phyloP scores from a whole-genome alignment of 2,113 vertebrate species.

The Prietella phreatophila region DNA sequence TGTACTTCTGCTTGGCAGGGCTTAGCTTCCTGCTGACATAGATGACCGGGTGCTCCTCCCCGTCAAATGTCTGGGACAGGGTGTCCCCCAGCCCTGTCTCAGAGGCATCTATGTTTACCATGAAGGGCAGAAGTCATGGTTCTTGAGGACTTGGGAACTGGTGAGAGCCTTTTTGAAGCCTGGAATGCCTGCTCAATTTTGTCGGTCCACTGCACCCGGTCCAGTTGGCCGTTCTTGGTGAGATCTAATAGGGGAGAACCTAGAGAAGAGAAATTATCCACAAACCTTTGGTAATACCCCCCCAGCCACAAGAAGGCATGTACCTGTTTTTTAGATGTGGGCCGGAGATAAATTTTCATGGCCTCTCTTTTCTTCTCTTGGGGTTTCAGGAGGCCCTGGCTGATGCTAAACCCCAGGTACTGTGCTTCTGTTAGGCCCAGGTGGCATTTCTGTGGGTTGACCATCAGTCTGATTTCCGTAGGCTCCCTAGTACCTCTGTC shows the following conservation, averaged over 20 bases:
- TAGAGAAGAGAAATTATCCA: not conserved
- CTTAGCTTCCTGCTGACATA: too few species aligned
- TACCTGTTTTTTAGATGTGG: not conserved
- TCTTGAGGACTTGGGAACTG: not conserved
- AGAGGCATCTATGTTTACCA: not conserved
- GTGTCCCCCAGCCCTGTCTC: not conserved
- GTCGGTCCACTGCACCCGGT: not conserved
- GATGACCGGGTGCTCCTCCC: not conserved
- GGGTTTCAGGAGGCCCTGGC: too few species aligned
- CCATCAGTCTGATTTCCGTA: too few species aligned
- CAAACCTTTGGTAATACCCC: not conserved
- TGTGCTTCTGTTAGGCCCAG: too few species aligned
- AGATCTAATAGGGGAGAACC: not conserved
- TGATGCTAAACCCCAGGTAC: too few species aligned
- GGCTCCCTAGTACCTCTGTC: too few species aligned
- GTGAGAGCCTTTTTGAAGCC: not conserved
- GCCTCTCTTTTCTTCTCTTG: not conserved
- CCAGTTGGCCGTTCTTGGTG: not conserved
- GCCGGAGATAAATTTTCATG: not conserved
- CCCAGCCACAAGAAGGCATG: too few species aligned
- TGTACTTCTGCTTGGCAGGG: too few species aligned
- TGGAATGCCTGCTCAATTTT: not conserved
- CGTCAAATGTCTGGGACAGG: not conserved
- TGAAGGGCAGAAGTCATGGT: not conserved
- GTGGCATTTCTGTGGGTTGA: too few species aligned